phyloP scores from a whole-genome alignment of 2,888 invertebrate species.

The Drosophila siamana region DNA sequence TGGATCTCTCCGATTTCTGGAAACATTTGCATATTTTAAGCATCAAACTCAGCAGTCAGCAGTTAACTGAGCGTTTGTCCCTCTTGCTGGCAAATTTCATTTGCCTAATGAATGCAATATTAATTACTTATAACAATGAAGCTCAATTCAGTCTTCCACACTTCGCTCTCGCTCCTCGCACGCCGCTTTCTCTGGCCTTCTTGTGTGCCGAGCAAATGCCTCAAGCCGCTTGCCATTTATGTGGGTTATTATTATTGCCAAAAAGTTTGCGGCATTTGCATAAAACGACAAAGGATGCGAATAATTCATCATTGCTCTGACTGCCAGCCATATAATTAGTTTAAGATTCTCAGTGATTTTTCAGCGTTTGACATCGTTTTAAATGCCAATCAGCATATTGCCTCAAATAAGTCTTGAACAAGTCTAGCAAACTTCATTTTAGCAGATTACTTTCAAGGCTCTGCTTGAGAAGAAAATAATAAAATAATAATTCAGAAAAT shows the following conservation, averaged over 20 bases:
- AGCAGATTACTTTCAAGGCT: too few species aligned
- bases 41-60: slow-evolving; percentile 4
- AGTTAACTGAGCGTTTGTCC: not conserved
- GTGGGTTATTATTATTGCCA: slow-evolving; percentile 5
- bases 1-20: slow-evolving; percentile 33
- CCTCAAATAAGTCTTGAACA: too few species aligned
- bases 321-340: slow-evolving; percentile 36
- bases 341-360: slow-evolving; percentile 11
- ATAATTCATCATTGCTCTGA: slow-evolving; percentile 12
- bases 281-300: slow-evolving; percentile 24
- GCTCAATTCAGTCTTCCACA: not conserved
- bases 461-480: too few species aligned
- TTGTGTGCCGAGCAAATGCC: slow-evolving; percentile 5
- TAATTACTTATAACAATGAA: slow-evolving; percentile 53
- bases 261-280: slow-evolving; percentile 24
- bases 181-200: too few species aligned
- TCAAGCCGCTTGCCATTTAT: slow-evolving; percentile 29
- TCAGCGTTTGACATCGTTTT: not conserved
- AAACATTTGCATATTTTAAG: slow-evolving; percentile 47
- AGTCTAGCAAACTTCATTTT: too few species aligned
- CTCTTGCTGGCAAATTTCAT: slow-evolving; percentile 36
- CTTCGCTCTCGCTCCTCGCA: not conserved
- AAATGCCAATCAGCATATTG: not conserved
- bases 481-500: too few species aligned
- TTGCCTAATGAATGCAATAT: slow-evolving; percentile 64